These are phyloP conservation scores for Lepidotrigona ventralis DNA, from an alignment of 1,140 invertebrate genomes.

Conservation along the genomic window DNA sequence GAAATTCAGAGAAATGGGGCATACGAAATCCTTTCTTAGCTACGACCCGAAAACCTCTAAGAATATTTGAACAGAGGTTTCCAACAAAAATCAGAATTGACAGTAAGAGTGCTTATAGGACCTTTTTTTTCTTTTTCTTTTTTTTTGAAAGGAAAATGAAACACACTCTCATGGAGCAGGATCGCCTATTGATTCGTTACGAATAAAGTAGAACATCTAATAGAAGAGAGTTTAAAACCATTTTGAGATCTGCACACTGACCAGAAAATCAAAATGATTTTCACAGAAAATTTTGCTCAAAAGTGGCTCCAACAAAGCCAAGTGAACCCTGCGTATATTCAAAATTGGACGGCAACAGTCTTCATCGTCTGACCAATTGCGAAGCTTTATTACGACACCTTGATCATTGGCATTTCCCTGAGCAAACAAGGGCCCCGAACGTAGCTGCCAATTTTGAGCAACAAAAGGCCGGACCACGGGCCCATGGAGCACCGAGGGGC, in stretches of 20 bases:
- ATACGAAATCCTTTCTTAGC: not conserved
- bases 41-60: not conserved
- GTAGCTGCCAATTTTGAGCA: constrained; percentile 40
- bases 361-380: not conserved
- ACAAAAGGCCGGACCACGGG: constrained; percentile 27
- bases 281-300: too few species aligned
- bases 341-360: not conserved
- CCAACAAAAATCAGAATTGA: too few species aligned
- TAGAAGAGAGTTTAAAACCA: too few species aligned
- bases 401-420: not conserved
- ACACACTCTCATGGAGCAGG: too few species aligned
- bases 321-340: not conserved
- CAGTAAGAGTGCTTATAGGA: too few species aligned
- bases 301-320: not conserved
- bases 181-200: too few species aligned
- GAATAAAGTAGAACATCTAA: too few species aligned
- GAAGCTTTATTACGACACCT: constrained; percentile 20
- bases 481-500: constrained; percentile 11
- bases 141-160: too few species aligned
- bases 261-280: too few species aligned
- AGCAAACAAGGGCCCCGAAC: constrained; percentile 22
- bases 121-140: too few species aligned
- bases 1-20: not conserved
- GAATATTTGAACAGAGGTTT: not conserved
- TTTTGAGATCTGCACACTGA: too few species aligned